A percentile compares a stretch with the other conserved stretches of the same genome.
Conservation (phyloP, 1,140 invertebrate genomes). For the Anthonomus grandis region DNA sequence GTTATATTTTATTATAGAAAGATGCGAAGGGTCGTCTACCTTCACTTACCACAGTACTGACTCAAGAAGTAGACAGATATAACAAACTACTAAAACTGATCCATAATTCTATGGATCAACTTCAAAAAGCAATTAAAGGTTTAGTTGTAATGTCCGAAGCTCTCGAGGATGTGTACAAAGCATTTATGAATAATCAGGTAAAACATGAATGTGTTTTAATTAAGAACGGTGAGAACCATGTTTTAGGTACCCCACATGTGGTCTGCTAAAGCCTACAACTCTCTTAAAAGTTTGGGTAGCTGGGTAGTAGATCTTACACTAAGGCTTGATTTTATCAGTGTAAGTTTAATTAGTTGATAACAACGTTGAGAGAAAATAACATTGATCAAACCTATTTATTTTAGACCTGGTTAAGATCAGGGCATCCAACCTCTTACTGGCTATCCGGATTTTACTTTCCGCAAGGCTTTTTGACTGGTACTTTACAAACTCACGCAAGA, state of each 20-base stretch:
- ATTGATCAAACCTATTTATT: not conserved
- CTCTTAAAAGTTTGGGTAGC: slow-evolving; percentile 76
- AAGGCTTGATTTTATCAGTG: slow-evolving; percentile 73
- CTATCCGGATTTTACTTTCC: slow-evolving; percentile 88
- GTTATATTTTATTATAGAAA: slow-evolving; percentile 48
- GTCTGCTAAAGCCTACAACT: slow-evolving; percentile 80
- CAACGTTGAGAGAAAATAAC: not conserved
- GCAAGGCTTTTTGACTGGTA: slow-evolving; percentile 85
- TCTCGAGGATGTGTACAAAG: slow-evolving; percentile 73
- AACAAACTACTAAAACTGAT: slow-evolving; percentile 72
- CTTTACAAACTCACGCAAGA: slow-evolving; percentile 79
- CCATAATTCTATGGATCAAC: slow-evolving; percentile 66
- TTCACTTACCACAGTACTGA: slow-evolving; percentile 77
- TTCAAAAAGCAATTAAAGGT: slow-evolving; percentile 83
- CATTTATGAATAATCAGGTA: slow-evolving; percentile 73
- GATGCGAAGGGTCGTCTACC: slow-evolving; percentile 68
- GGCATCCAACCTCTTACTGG: slow-evolving; percentile 79
- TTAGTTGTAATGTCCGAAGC: slow-evolving; percentile 86
- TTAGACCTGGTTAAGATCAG: slow-evolving; percentile 68
- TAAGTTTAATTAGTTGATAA: slow-evolving; percentile 40
- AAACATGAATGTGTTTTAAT: not conserved
- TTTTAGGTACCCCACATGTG: slow-evolving; percentile 72
- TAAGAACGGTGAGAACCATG: not conserved
- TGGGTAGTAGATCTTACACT: slow-evolving; percentile 79
- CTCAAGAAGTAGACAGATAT: slow-evolving; percentile 83